These are phyloP conservation scores for Chrysogorgia sp. DNA, from an alignment of 92 coral and sea anemone species.

Conservation along the genomic window DNA sequence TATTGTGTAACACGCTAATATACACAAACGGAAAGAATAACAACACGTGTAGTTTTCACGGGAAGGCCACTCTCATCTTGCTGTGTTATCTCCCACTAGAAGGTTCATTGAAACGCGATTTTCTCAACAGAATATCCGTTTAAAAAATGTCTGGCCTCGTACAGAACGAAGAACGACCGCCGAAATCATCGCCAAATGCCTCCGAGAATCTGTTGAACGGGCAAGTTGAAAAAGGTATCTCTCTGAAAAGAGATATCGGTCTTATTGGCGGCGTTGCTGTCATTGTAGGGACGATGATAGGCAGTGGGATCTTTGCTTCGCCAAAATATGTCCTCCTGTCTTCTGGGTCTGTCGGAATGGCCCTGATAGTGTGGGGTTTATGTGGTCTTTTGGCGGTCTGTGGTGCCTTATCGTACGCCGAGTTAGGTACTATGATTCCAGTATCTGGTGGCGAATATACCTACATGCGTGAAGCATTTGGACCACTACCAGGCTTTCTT, in stretches of 20 bases:
- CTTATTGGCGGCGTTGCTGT: conserved; percentile 62
- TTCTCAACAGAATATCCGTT: too few species aligned
- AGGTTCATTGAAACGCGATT: too few species aligned
- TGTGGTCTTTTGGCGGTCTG: conserved; percentile 77
- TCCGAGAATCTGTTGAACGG: background rate
- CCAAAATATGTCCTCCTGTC: conserved; percentile 71
- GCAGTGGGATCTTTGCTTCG: conserved; percentile 83
- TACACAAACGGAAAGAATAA: too few species aligned
- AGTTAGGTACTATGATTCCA: conserved; percentile 72
- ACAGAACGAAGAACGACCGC: conserved; percentile 25
- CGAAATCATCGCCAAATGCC: background rate
- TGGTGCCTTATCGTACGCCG: conserved; percentile 78
- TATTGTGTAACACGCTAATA: too few species aligned
- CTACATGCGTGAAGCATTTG: conserved; percentile 84
- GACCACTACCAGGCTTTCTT: conserved; percentile 83
- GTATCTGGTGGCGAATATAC: conserved; percentile 84
- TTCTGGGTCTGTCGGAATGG: conserved; percentile 67
- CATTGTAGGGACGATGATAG: conserved; percentile 84
- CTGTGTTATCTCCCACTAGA: too few species aligned
- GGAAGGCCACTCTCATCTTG: too few species aligned
- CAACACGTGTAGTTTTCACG: too few species aligned
- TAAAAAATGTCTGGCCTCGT: background rate
- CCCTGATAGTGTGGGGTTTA: conserved; percentile 74
- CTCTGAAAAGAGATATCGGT: conserved; percentile 71
- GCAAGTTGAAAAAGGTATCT: background rate